phyloP scores from a whole-genome alignment of 1,140 invertebrate species.

The Propsilocerus akamusi region DNA sequence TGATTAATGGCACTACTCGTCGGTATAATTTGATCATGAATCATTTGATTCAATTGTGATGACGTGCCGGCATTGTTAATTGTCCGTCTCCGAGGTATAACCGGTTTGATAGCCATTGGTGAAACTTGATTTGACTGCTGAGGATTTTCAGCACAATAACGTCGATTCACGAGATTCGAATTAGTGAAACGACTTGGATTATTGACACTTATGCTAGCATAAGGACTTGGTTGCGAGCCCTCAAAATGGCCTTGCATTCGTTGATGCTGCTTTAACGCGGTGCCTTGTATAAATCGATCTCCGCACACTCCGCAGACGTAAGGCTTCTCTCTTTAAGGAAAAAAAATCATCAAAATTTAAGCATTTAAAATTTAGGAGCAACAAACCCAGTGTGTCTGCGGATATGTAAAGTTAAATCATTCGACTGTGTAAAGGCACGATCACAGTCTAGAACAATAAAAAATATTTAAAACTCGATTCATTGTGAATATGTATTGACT shows the following conservation, averaged over 20 bases:
- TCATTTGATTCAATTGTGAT: constrained; percentile 2
- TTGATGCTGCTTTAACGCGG: constrained; percentile 20
- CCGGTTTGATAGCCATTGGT: not conserved
- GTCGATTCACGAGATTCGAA: constrained; percentile 1
- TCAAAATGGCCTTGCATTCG: constrained; percentile 15
- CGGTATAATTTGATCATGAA: not conserved
- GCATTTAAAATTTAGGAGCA: constrained; percentile 2
- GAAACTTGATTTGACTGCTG: not conserved
- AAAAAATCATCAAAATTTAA: not conserved
- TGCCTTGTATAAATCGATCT: constrained; percentile 22
- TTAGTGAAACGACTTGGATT: constrained; percentile 6
- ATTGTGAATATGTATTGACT: not conserved
- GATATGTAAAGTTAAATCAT: constrained; percentile 33
- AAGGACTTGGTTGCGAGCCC: not conserved
- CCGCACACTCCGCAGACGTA: constrained; percentile 24
- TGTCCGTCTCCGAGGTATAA: not conserved
- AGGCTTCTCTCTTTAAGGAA: constrained; percentile 26
- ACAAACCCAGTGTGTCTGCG: constrained; percentile 31
- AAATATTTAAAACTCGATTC: not conserved
- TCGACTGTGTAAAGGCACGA: constrained; percentile 35
- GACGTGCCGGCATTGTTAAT: not conserved
- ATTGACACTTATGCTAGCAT: constrained; percentile 6
- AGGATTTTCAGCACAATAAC: not conserved
- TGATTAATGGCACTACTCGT: not conserved
- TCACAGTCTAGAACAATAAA: constrained; percentile 25